Conservation (phyloP, 2,888 invertebrate species). For the Aricia artaxerxes region DNA sequence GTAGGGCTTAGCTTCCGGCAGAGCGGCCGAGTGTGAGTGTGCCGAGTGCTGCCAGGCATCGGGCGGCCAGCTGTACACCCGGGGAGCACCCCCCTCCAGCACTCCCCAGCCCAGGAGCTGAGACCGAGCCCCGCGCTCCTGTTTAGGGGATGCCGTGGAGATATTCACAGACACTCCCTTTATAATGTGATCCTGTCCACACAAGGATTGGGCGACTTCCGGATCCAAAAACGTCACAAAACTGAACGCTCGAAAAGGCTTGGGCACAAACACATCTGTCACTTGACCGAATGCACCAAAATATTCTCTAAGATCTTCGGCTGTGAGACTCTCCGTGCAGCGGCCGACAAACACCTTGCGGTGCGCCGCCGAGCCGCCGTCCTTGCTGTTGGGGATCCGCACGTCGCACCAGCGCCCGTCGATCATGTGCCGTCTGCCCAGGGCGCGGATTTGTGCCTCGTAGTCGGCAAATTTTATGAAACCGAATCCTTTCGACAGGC, state of each 20-base stretch:
- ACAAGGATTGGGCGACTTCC: slow-evolving; percentile 88
- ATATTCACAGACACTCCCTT: slow-evolving; percentile 93
- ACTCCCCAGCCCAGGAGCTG: slow-evolving; percentile 62
- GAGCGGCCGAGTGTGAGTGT: slow-evolving; percentile 49
- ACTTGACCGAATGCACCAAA: slow-evolving; percentile 90
- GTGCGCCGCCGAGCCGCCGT: slow-evolving; percentile 84
- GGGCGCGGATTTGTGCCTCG: slow-evolving; percentile 83
- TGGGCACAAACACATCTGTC: slow-evolving; percentile 92
- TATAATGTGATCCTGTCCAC: slow-evolving; percentile 91
- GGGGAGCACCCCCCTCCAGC: slow-evolving; percentile 54
- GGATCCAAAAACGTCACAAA: slow-evolving; percentile 92
- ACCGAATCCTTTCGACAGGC: slow-evolving; percentile 86
- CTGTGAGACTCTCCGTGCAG: slow-evolving; percentile 89
- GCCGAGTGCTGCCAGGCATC: slow-evolving; percentile 50
- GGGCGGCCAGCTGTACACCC: slow-evolving; percentile 55
- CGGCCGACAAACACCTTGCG: slow-evolving; percentile 92
- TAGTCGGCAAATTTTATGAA: slow-evolving; percentile 85
- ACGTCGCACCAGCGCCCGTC: slow-evolving; percentile 88
- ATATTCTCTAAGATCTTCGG: slow-evolving; percentile 89
- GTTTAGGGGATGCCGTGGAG: slow-evolving; percentile 92
- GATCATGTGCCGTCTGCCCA: slow-evolving; percentile 84
- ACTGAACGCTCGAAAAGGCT: slow-evolving; percentile 90
- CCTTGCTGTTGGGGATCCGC: slow-evolving; percentile 85
- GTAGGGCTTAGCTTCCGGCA: slow-evolving; percentile 67
- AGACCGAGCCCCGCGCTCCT: slow-evolving; percentile 68